These are phyloP conservation scores for Tipula confusa DNA, from an alignment of 2,888 invertebrate genomes.

Conservation along the genomic window DNA sequence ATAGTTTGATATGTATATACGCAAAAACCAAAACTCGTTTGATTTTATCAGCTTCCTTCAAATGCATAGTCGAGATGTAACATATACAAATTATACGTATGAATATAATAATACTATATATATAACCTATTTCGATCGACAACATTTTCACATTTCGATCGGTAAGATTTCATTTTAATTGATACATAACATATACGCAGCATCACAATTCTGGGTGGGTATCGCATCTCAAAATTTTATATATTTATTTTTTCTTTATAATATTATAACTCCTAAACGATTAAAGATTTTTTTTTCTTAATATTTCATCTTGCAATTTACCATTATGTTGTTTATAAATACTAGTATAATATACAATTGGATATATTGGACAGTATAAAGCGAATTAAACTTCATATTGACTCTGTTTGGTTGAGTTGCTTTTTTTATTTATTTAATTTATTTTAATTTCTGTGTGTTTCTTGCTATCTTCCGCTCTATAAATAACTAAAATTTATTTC, in stretches of 20 bases:
- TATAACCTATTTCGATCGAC: not conserved
- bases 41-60: slow-evolving; percentile 8
- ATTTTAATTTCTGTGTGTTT: not conserved
- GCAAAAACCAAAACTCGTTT: not conserved
- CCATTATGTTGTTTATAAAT: not conserved
- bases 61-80: not conserved
- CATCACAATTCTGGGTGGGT: not conserved
- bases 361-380: slow-evolving; percentile 4
- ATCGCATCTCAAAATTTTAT: not conserved
- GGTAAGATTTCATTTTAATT: not conserved
- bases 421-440: not conserved
- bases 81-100: not conserved
- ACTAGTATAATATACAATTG: not conserved
- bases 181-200: not conserved
- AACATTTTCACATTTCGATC: not conserved
- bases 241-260: not conserved
- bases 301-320: not conserved
- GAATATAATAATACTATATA: not conserved
- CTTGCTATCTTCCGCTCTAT: not conserved
- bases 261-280: not conserved
- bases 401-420: not conserved
- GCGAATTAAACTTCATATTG: not conserved
- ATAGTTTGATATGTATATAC: not conserved
- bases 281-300: not conserved
- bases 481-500: slow-evolving; percentile 12